These are phyloP conservation scores for Chrysolina haemoptera DNA, from an alignment of 2,888 invertebrate species.

Conservation along the genomic window DNA sequence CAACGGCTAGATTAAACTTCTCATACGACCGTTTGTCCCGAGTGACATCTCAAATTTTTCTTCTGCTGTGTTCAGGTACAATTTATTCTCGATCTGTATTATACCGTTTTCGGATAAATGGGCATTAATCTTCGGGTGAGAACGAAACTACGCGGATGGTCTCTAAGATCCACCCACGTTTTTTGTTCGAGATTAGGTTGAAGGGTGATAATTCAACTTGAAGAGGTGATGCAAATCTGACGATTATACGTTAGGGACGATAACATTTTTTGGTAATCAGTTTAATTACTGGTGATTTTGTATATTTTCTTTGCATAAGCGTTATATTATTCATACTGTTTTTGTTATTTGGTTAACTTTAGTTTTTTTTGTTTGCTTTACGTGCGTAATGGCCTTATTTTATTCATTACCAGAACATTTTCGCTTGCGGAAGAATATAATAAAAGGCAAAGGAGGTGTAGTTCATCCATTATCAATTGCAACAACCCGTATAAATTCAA, in stretches of 20 bases:
- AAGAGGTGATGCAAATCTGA: slow-evolving; percentile 1
- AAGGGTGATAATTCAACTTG: slow-evolving; percentile 28
- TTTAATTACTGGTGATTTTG: neutral
- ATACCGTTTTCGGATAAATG: slow-evolving; percentile 32
- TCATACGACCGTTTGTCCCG: slow-evolving; percentile 38
- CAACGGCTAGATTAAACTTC: slow-evolving; percentile 42
- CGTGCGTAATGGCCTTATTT: too few relatives aligned
- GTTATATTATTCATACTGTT: too few relatives aligned
- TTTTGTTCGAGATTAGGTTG: slow-evolving; percentile 4
- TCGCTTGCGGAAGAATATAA: too few relatives aligned
- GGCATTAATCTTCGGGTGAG: slow-evolving; percentile 33
- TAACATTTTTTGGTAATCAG: neutral
- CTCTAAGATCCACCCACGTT: slow-evolving; percentile 25
- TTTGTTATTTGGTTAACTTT: too few relatives aligned
- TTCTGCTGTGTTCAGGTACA: slow-evolving; percentile 31
- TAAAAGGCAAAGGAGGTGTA: too few relatives aligned
- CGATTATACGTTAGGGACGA: neutral
- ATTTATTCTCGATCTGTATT: slow-evolving; percentile 30
- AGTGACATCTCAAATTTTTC: slow-evolving; percentile 44
- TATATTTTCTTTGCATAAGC: neutral
- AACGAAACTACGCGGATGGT: slow-evolving; percentile 19
- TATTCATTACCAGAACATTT: too few relatives aligned
- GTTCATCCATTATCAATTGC: too few relatives aligned
- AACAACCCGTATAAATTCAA: too few relatives aligned
- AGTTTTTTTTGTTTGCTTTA: too few relatives aligned